Evolutionary conservation across 2,888 invertebrate genomes (phyloP).

Genomic region (Lasioglossum zephyrum): DNA sequence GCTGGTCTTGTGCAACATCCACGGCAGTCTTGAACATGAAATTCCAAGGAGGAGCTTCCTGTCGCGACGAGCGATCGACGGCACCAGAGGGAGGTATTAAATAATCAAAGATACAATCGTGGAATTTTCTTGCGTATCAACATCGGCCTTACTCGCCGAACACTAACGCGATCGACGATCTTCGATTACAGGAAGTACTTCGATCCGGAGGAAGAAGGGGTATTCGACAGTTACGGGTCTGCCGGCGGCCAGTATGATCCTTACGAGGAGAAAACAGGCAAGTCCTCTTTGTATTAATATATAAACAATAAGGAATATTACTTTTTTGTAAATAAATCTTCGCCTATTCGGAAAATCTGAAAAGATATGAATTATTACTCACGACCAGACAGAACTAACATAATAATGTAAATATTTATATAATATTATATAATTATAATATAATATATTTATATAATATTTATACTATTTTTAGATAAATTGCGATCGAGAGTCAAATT

Average conservation of each 20-base stretch:
- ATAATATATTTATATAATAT: too few relatives aligned
- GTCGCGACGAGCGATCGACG: slow-evolving; percentile 81
- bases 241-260: slow-evolving; percentile 80
- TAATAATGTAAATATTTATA: too few relatives aligned
- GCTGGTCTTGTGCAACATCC: slow-evolving; percentile 74
- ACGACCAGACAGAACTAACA: too few relatives aligned
- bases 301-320: background rate
- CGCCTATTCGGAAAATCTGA: too few relatives aligned
- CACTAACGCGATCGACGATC: slow-evolving; percentile 20
- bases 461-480: too few relatives aligned
- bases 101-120: background rate
- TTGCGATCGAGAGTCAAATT: too few relatives aligned
- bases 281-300: background rate
- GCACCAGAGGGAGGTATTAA: slow-evolving; percentile 80
- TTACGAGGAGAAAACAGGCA: slow-evolving; percentile 83
- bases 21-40: slow-evolving; percentile 72
- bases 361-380: too few relatives aligned
- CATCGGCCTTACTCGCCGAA: background rate
- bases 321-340: too few relatives aligned
- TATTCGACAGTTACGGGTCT: slow-evolving; percentile 78
- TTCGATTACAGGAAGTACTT: slow-evolving; percentile 78
- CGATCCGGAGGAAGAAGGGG: slow-evolving; percentile 78
- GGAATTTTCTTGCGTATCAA: background rate
- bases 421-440: too few relatives aligned
- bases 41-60: slow-evolving; percentile 76